Percentiles rank a stretch among this genome's conserved stretches.
Evolutionary conservation across 1,140 invertebrate genomes (phyloP).

Genomic region (Rhopalosiphum padi): DNA sequence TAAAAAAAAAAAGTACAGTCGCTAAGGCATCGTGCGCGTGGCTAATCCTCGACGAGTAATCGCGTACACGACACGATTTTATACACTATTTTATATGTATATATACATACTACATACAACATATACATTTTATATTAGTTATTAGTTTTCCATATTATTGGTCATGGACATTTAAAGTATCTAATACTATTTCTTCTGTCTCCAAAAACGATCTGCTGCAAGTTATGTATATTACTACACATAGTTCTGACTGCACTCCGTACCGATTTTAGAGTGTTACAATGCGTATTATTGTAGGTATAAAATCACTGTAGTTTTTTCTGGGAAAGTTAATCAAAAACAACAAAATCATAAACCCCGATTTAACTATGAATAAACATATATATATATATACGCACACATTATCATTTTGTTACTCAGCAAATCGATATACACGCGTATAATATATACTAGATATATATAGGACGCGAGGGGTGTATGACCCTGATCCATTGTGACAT

Average conservation of each 20-base stretch:
- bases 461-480: slow-evolving; percentile 20
- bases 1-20: not conserved
- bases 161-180: not conserved
- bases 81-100: not conserved
- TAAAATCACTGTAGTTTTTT: not conserved
- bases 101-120: not conserved
- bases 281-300: not conserved
- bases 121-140: not conserved
- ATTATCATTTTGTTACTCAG: not conserved
- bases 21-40: not conserved
- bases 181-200: not conserved
- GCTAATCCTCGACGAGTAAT: not conserved
- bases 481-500: slow-evolving; percentile 47
- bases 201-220: not conserved
- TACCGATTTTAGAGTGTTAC: not conserved
- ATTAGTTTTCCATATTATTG: not conserved
- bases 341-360: not conserved
- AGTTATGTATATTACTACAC: not conserved
- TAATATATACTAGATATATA: not conserved
- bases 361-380: not conserved
- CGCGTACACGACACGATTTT: not conserved
- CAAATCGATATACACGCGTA: slow-evolving; percentile 21
- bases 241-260: not conserved
- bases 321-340: not conserved
- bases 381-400: not conserved